phyloP scores from a whole-genome alignment of 2,888 invertebrate species.

The Metallyticus violacea region DNA sequence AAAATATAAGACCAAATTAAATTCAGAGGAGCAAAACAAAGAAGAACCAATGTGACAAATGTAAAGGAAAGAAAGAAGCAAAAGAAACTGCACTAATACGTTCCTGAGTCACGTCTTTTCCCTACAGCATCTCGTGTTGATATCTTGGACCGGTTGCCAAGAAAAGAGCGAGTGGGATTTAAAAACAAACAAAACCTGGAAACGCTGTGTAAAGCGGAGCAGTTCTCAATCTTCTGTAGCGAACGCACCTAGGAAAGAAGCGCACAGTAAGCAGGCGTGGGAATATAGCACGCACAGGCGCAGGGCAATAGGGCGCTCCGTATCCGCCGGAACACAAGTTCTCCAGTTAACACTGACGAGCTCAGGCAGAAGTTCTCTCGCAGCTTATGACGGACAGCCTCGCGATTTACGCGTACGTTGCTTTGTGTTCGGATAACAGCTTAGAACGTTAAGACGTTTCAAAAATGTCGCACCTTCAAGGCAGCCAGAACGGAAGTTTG shows the following conservation, averaged over 20 bases:
- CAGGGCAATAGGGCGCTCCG: neutral
- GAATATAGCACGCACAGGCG: neutral
- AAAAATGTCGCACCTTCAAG: neutral
- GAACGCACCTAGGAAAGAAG: neutral
- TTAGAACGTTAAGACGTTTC: too few relatives aligned
- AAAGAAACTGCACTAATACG: too few relatives aligned
- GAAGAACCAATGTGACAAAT: too few relatives aligned
- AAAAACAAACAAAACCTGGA: neutral
- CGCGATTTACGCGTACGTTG: neutral
- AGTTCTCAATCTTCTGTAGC: too few relatives aligned
- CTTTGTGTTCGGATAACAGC: neutral
- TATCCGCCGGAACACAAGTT: neutral
- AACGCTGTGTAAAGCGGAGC: neutral
- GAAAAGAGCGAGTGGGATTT: too few relatives aligned
- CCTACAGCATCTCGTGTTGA: neutral
- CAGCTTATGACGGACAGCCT: neutral
- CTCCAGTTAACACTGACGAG: conserved; percentile 18
- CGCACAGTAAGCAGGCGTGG: too few relatives aligned
- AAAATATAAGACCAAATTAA: too few relatives aligned
- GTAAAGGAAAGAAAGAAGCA: neutral
- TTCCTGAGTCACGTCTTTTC: too few relatives aligned
- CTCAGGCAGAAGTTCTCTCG: neutral
- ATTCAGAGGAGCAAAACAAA: too few relatives aligned
- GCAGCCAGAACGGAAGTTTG: neutral
- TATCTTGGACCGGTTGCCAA: neutral